Evolutionary conservation across 2,888 invertebrate species (phyloP).

Genomic region (Epirrita christyi): DNA sequence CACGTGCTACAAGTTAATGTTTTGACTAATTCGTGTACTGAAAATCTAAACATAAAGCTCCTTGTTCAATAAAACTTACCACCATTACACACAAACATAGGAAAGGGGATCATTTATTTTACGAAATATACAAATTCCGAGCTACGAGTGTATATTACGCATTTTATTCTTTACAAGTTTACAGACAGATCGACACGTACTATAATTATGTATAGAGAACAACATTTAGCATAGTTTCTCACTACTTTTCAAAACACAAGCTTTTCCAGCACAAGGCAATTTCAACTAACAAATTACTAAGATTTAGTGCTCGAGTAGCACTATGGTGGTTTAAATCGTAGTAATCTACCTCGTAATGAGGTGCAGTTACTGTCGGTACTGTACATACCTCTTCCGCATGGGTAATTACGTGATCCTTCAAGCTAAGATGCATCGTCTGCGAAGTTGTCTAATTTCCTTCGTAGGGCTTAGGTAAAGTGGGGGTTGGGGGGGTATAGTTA

Average conservation of each 20-base stretch:
- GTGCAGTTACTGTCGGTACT: slow-evolving; percentile 2
- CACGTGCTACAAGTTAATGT: no score
- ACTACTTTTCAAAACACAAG: background rate
- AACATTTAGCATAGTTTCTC: background rate
- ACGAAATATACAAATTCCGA: no score
- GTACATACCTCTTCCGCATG: slow-evolving; percentile 34
- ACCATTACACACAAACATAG: no score
- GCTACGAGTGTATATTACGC: no score
- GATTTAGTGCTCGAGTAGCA: slow-evolving; percentile 10
- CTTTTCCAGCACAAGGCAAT: slow-evolving; percentile 1
- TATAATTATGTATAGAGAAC: no score
- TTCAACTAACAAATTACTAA: slow-evolving; percentile 9
- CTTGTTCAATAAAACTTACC: no score
- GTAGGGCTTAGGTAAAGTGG: slow-evolving; percentile 14
- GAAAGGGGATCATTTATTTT: no score
- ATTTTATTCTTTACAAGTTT: no score
- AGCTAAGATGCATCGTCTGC: slow-evolving; percentile 33
- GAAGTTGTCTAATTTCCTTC: slow-evolving; percentile 39
- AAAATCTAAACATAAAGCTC: no score
- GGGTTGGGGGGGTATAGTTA: slow-evolving; percentile 7
- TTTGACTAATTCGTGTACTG: no score
- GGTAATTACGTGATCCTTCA: slow-evolving; percentile 48
- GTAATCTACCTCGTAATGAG: slow-evolving; percentile 19
- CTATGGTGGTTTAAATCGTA: slow-evolving; percentile 10
- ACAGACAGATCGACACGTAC: no score